These are phyloP conservation scores for Suillia variegata DNA, from an alignment of 2,888 invertebrate genomes.

Conservation along the genomic window DNA sequence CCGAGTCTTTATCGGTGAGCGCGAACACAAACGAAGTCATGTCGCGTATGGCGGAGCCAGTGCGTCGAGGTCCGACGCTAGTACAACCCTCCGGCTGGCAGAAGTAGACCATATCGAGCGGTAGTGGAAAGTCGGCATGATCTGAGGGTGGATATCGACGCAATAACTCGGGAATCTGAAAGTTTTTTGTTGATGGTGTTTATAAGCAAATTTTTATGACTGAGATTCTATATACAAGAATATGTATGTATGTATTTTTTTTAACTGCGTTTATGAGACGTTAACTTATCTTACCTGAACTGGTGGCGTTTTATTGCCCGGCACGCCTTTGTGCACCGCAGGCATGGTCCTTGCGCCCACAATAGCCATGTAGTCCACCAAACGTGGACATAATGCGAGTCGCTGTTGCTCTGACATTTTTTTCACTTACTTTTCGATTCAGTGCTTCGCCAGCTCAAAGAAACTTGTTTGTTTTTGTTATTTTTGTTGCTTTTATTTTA, in stretches of 20 bases:
- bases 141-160: conserved; percentile 95
- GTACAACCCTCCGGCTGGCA: conserved; percentile 99
- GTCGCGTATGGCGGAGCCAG: conserved; percentile 75
- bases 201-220: too few relatives aligned
- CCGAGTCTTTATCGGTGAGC: conserved; percentile 98
- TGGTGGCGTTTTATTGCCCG: conserved; percentile 69
- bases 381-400: conserved; percentile 81
- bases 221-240: too few relatives aligned
- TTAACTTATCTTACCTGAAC: conserved; percentile 68
- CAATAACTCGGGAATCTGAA: conserved; percentile 88
- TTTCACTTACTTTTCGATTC: background rate
- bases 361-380: conserved; percentile 96
- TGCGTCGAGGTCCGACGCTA: conserved; percentile 85
- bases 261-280: too few relatives aligned
- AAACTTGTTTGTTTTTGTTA: conserved; percentile 11
- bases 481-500: background rate
- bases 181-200: background rate
- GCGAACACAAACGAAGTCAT: conserved; percentile 97
- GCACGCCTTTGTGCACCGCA: conserved; percentile 65
- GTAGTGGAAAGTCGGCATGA: conserved; percentile 96
- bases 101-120: conserved; percentile 98
- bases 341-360: conserved; percentile 85
- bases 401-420: conserved; percentile 70
- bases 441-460: background rate
- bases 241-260: too few relatives aligned